Conservation (phyloP, 2,797 vertebrate species). For the Enteromius mattozi region DNA sequence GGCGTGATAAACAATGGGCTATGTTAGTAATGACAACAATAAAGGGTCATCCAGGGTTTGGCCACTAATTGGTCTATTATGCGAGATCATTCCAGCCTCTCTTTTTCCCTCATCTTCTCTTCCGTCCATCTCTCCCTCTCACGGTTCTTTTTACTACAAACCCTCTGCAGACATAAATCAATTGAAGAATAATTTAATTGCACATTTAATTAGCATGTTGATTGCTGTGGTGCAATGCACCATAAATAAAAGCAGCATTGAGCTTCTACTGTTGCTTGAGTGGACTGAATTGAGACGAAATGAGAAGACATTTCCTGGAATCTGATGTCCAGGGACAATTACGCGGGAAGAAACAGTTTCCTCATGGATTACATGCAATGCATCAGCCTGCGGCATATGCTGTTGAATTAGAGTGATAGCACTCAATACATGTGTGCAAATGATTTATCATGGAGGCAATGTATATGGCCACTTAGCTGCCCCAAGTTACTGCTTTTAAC, state of each 20-base stretch:
- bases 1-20: constrained; percentile 41
- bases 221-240: constrained; percentile 61
- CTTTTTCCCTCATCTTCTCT: constrained; percentile 27
- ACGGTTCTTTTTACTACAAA: constrained; percentile 52
- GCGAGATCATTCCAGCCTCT: constrained; percentile 52
- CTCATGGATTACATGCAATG: constrained; percentile 53
- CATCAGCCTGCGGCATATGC: background rate
- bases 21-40: constrained; percentile 42
- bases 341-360: constrained; percentile 34
- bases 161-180: constrained; percentile 60
- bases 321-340: constrained; percentile 19
- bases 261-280: constrained; percentile 34
- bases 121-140: constrained; percentile 57
- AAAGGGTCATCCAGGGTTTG: constrained; percentile 63
- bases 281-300: constrained; percentile 1
- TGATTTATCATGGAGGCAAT: background rate
- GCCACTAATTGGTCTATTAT: constrained; percentile 73
- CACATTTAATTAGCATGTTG: constrained; percentile 70
- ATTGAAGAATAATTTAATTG: constrained; percentile 75
- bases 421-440: constrained; percentile 1
- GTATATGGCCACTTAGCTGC: background rate
- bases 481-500: background rate
- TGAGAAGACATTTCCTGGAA: constrained; percentile 35
- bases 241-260: constrained; percentile 36
- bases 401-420: background rate